These are phyloP conservation scores for Aselliscus stoliczkanus DNA, from an alignment of 2,797 vertebrate species.

Conservation along the genomic window DNA sequence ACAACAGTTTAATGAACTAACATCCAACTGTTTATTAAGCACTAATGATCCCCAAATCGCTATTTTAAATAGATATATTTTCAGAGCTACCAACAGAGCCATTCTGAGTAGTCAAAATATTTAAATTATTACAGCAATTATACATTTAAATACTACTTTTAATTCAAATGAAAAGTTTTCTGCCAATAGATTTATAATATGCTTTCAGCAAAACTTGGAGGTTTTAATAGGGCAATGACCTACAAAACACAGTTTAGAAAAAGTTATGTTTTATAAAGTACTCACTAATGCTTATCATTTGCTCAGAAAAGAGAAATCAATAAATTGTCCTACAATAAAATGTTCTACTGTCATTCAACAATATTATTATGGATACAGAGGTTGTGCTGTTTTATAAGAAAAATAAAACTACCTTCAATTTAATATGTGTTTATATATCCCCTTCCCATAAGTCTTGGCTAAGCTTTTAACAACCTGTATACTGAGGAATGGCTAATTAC, in stretches of 20 bases:
- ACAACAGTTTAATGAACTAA: not conserved
- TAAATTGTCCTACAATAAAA: not conserved
- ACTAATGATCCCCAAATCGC: not conserved
- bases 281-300: not conserved
- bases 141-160: not conserved
- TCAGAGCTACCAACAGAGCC: not conserved
- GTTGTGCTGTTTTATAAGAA: not conserved
- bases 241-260: not conserved
- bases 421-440: not conserved
- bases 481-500: not conserved
- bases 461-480: not conserved
- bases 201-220: not conserved
- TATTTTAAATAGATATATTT: not conserved
- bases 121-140: not conserved
- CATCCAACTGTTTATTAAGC: not conserved
- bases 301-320: not conserved
- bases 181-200: not conserved
- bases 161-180: not conserved
- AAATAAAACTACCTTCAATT: not conserved
- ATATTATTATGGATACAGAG: not conserved
- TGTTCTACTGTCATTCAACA: not conserved
- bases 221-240: not conserved
- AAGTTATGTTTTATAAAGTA: not conserved
- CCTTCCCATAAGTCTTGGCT: not conserved
- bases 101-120: not conserved